These are phyloP conservation scores for Ptychoptera contaminata DNA, from an alignment of 2,888 invertebrate species.

Conservation along the genomic window DNA sequence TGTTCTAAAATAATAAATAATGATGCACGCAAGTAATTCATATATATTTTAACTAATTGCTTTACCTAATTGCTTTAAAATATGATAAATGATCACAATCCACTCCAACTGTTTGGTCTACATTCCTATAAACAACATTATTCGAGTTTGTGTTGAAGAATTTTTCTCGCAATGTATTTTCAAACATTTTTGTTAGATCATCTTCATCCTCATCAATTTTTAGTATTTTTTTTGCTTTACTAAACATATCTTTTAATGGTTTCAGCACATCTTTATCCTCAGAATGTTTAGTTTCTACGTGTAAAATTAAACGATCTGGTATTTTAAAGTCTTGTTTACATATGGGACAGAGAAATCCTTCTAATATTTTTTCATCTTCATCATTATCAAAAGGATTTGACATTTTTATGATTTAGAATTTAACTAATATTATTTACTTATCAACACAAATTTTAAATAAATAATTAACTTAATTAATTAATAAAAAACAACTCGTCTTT, in stretches of 20 bases:
- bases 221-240: slow-evolving; percentile 73
- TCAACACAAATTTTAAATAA: no score
- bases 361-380: slow-evolving; percentile 49
- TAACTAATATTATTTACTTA: no score
- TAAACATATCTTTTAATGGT: slow-evolving; percentile 68
- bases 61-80: slow-evolving; percentile 50
- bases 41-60: neutral
- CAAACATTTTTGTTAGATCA: slow-evolving; percentile 42
- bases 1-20: slow-evolving; percentile 31
- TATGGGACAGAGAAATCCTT: slow-evolving; percentile 91
- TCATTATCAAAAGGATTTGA: slow-evolving; percentile 9
- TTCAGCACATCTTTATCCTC: slow-evolving; percentile 73
- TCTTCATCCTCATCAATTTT: slow-evolving; percentile 53
- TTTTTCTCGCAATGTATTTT: slow-evolving; percentile 29
- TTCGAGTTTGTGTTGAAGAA: slow-evolving; percentile 20
- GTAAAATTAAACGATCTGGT: slow-evolving; percentile 63
- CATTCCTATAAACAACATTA: slow-evolving; percentile 17
- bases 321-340: slow-evolving; percentile 83
- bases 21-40: neutral
- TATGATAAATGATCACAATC: slow-evolving; percentile 48
- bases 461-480: no score
- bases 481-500: no score
- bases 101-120: slow-evolving; percentile 29
- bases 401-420: slow-evolving; percentile 6
- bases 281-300: slow-evolving; percentile 78